These are phyloP conservation scores for Bubo blakistoni DNA, from an alignment of 2,113 vertebrate genomes.

Conservation along the genomic window DNA sequence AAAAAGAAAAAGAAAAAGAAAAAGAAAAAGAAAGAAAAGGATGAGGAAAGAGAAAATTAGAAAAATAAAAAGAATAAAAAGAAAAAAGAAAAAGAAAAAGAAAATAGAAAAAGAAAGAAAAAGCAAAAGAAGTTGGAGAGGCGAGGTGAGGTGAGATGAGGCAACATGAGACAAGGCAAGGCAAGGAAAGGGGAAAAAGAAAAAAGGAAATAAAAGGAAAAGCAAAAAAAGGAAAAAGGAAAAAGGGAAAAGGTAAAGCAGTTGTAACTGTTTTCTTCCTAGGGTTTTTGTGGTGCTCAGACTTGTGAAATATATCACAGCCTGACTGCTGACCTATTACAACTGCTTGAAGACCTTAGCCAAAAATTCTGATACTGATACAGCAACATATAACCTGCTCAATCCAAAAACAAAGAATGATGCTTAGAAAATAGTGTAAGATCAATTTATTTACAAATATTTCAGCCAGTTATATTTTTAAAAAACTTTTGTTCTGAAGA, in stretches of 20 bases:
- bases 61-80: rapidly evolving
- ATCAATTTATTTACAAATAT: conserved; percentile 57
- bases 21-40: too few relatives aligned
- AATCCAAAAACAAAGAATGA: conserved; percentile 49
- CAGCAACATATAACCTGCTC: conserved; percentile 34
- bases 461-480: not conserved
- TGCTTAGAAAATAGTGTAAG: conserved; percentile 30
- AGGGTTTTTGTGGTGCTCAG: not conserved
- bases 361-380: conserved; percentile 56
- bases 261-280: not conserved
- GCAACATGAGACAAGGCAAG: not conserved
- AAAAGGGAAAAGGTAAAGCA: not conserved
- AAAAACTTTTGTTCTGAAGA: not conserved
- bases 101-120: rapidly evolving
- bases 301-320: not conserved
- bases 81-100: rapidly evolving
- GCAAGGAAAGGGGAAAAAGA: not conserved
- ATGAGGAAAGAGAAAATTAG: rapidly evolving
- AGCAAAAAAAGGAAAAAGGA: too few relatives aligned
- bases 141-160: not conserved
- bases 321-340: not conserved
- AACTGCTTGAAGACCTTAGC: conserved; percentile 8
- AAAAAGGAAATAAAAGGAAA: not conserved
- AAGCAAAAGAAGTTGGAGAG: not conserved
- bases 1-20: rapidly evolving